A percentile compares a stretch with the other conserved stretches of the same genome.
These are phyloP conservation scores for Cettia cetti DNA, from an alignment of 2,113 vertebrate genomes.

Conservation along the genomic window DNA sequence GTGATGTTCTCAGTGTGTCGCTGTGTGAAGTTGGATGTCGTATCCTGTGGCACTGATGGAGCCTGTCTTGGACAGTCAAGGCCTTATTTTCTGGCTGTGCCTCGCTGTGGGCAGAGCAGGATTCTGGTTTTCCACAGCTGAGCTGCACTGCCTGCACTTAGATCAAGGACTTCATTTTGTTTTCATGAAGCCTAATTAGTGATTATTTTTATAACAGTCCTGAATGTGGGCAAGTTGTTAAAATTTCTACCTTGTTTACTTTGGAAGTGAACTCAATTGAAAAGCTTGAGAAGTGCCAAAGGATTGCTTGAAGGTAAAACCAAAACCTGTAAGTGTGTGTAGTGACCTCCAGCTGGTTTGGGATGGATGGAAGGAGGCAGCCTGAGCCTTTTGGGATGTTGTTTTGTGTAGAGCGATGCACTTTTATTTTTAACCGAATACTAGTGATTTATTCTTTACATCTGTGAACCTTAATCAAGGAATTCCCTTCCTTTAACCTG, in stretches of 20 bases:
- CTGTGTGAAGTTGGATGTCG: neutral
- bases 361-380: neutral
- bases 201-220: neutral
- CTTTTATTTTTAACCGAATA: neutral
- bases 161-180: neutral
- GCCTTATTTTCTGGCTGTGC: conserved; percentile 17
- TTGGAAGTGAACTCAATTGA: neutral
- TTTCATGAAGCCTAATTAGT: neutral
- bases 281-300: neutral
- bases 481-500: neutral
- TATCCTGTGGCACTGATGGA: neutral
- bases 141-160: neutral
- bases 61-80: neutral
- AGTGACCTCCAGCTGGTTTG: neutral
- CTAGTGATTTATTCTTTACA: neutral
- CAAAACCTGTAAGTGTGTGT: neutral
- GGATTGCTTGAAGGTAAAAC: neutral
- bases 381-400: neutral
- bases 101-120: neutral
- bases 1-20: neutral
- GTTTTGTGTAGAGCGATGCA: neutral
- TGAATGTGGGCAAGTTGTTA: neutral
- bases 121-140: neutral
- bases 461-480: neutral
- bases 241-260: neutral